phyloP scores from a whole-genome alignment of 2,113 vertebrate genomes.

The Salvator merianae region DNA sequence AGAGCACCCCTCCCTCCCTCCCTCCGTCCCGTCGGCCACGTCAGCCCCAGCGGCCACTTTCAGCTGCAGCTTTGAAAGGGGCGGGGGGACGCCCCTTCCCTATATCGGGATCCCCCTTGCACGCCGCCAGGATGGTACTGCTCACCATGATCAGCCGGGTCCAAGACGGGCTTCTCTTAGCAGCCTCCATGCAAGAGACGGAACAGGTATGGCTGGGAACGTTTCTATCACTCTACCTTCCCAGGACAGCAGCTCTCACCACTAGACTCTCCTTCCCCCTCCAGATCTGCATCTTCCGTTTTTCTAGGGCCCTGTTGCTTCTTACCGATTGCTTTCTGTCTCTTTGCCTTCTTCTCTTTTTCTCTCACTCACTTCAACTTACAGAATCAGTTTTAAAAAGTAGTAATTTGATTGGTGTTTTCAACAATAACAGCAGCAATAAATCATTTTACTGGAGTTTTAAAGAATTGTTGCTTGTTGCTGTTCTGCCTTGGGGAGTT shows the following conservation, averaged over 20 bases:
- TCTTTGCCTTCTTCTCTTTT: no score
- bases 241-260: neutral
- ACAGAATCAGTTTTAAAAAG: no score
- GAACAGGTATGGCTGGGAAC: slow-evolving; percentile 32
- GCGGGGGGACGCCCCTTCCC: neutral
- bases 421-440: no score
- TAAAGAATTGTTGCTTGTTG: no score
- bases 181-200: slow-evolving; percentile 45
- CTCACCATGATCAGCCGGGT: slow-evolving; percentile 47
- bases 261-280: neutral
- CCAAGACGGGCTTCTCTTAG: slow-evolving; percentile 36
- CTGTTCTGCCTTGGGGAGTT: no score
- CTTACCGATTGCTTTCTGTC: neutral
- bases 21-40: neutral
- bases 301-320: neutral
- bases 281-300: neutral
- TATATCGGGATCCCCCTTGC: neutral
- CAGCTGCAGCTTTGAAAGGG: neutral
- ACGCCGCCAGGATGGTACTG: slow-evolving; percentile 9
- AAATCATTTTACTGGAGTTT: no score
- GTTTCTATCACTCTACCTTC: neutral
- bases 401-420: no score
- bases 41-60: neutral
- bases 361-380: no score
- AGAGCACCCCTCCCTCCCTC: no score